These are phyloP conservation scores for Balearica regulorum DNA, from an alignment of 2,797 vertebrate species.

Conservation along the genomic window DNA sequence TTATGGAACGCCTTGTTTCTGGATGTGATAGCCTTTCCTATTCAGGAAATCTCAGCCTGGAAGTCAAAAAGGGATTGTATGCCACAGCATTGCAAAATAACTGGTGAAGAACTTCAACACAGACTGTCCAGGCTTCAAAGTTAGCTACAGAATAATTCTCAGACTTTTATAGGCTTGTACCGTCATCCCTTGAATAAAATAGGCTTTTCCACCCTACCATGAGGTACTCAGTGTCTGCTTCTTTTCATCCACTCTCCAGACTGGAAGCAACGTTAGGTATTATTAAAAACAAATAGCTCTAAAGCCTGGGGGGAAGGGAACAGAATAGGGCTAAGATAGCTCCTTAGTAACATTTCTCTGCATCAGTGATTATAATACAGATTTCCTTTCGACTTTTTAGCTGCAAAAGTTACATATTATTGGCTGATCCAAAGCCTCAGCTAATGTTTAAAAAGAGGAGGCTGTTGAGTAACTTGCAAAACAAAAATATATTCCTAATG, in stretches of 20 bases:
- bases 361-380: constrained; percentile 37
- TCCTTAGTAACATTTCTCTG: constrained; percentile 29
- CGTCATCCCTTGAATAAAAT: constrained; percentile 3
- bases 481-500: constrained; percentile 56
- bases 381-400: constrained; percentile 32
- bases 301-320: not conserved
- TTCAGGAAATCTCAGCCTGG: not conserved
- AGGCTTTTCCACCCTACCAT: not conserved
- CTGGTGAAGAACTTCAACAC: not conserved
- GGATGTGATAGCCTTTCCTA: not conserved
- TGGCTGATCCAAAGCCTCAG: constrained; percentile 32
- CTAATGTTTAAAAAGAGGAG: constrained; percentile 28
- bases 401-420: constrained; percentile 37
- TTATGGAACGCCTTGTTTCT: not conserved
- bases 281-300: not conserved
- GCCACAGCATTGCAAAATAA: not conserved
- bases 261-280: not conserved
- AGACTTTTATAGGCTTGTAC: not conserved
- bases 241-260: not conserved
- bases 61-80: not conserved
- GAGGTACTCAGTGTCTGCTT: not conserved
- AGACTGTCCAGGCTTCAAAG: not conserved
- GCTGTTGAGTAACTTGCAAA: constrained; percentile 36
- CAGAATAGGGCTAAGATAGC: not conserved
- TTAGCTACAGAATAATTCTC: not conserved